Conservation (phyloP, 2,797 vertebrate genomes). For the Lateolabrax maculatus region DNA sequence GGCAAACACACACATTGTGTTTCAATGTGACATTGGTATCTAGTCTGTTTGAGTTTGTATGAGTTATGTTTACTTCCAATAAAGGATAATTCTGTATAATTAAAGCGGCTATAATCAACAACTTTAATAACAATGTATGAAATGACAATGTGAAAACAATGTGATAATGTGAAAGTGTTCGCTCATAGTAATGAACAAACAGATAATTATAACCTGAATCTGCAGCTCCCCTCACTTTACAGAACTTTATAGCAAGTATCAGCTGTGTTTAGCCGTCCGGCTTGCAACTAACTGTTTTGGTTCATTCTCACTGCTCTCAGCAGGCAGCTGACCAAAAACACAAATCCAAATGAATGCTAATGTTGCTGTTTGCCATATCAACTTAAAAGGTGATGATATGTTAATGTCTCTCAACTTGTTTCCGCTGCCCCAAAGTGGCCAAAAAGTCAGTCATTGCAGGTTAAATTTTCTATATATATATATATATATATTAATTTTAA, state of each 20-base stretch:
- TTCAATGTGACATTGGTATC: constrained; percentile 47
- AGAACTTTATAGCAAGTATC: neutral
- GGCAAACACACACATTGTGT: constrained; percentile 23
- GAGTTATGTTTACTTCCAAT: neutral
- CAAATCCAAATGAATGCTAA: neutral
- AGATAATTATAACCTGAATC: no score
- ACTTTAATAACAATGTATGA: neutral
- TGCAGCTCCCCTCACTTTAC: neutral
- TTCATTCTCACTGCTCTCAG: neutral
- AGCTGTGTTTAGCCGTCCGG: neutral
- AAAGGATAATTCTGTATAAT: neutral
- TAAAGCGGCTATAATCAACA: neutral
- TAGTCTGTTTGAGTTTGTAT: neutral
- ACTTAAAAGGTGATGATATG: neutral
- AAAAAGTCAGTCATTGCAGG: neutral
- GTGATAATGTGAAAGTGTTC: neutral
- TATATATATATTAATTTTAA: neutral
- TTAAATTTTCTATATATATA: neutral
- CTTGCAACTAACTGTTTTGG: neutral
- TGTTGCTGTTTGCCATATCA: neutral
- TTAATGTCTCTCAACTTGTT: neutral
- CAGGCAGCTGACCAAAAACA: neutral
- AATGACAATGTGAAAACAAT: neutral
- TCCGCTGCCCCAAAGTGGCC: neutral
- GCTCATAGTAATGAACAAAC: neutral